These are phyloP conservation scores for Hucho hucho DNA, from an alignment of 2,113 vertebrate species.

Conservation along the genomic window DNA sequence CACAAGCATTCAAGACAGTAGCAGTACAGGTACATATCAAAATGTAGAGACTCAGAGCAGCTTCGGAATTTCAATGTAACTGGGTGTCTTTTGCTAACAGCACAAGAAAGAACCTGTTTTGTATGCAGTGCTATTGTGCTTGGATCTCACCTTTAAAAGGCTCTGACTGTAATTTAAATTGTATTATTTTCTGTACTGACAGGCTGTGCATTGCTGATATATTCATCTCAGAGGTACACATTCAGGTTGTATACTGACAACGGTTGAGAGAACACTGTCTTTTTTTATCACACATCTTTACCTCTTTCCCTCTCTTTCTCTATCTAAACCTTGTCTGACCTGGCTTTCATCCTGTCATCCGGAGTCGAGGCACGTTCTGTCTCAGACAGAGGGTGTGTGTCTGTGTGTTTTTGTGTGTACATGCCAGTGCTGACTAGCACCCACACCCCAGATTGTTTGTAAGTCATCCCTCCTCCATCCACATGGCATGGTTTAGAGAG, in stretches of 20 bases:
- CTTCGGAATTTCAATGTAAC: too few species aligned
- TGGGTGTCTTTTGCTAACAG: background rate
- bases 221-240: too few species aligned
- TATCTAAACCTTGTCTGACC: constrained; percentile 9
- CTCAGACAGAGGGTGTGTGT: constrained; percentile 6
- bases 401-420: background rate
- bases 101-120: background rate
- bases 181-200: too few species aligned
- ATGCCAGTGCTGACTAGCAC: background rate
- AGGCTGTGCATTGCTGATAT: too few species aligned
- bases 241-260: too few species aligned
- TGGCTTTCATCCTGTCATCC: constrained; percentile 1
- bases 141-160: background rate
- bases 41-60: too few species aligned
- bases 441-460: constrained; percentile 12
- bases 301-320: background rate
- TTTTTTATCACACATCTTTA: background rate
- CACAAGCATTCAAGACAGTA: too few species aligned
- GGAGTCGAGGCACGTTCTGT: constrained; percentile 17
- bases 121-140: background rate
- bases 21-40: too few species aligned
- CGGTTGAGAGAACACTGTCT: background rate
- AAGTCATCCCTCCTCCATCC: background rate
- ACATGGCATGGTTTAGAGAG: constrained; percentile 9
- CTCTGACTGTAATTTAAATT: background rate